A percentile compares a stretch with the other conserved stretches of the same genome.
These are phyloP conservation scores for Eueremaeus valkanovi DNA, from an alignment of 2,888 invertebrate genomes.

Conservation along the genomic window DNA sequence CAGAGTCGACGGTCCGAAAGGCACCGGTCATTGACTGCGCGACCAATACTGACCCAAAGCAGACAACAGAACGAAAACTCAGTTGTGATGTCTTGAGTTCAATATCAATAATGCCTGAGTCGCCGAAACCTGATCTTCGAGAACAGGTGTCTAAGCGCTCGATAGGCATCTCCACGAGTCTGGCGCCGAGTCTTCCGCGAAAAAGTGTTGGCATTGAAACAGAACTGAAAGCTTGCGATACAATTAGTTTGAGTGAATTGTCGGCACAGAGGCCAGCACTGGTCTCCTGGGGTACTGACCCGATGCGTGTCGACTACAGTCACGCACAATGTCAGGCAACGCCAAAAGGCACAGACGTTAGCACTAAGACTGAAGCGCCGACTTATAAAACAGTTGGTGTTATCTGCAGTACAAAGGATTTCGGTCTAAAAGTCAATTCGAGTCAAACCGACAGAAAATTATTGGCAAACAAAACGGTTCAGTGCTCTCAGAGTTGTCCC, in stretches of 20 bases:
- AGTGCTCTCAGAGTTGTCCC: conserved; percentile 36
- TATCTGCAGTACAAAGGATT: not conserved
- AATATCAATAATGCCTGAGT: conserved; percentile 31
- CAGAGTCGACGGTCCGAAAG: not conserved
- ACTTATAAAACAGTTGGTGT: not conserved
- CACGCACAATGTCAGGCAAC: conserved; percentile 10
- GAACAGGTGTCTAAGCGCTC: conserved; percentile 27
- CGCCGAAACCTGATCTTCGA: not conserved
- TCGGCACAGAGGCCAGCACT: not conserved
- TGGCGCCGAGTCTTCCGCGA: conserved; percentile 41
- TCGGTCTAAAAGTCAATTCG: conserved; percentile 14
- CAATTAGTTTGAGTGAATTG: not conserved
- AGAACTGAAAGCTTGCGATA: conserved; percentile 33
- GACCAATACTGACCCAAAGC: not conserved
- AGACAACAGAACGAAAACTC: not conserved
- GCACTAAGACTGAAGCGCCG: conserved; percentile 20
- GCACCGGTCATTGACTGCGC: not conserved
- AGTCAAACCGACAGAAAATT: conserved; percentile 35
- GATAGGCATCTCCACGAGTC: conserved; percentile 41
- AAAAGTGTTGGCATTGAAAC: conserved; percentile 32
- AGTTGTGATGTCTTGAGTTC: conserved; percentile 28
- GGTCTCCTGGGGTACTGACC: conserved; percentile 36
- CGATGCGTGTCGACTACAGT: not conserved
- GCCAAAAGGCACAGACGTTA: not conserved
- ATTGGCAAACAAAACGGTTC: not conserved